These are phyloP conservation scores for Lithobates pipiens DNA, from an alignment of 2,797 vertebrate genomes.

Conservation along the genomic window DNA sequence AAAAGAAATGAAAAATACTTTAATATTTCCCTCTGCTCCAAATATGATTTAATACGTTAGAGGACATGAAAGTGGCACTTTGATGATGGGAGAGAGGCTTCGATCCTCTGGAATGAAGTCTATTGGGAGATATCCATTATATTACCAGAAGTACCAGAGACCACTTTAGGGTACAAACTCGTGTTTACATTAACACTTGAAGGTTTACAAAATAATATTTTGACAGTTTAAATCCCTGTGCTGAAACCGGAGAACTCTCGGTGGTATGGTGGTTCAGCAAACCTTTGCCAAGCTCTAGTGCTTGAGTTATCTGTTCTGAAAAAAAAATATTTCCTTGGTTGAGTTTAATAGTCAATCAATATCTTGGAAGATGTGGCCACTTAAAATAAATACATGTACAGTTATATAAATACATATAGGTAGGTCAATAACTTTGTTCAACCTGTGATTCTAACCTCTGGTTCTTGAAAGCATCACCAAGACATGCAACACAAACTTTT, in stretches of 20 bases:
- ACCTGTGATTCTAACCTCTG: background rate
- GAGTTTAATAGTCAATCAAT: background rate
- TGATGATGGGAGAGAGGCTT: conserved; percentile 40
- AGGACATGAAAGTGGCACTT: conserved; percentile 54
- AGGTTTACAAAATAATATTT: conserved; percentile 56
- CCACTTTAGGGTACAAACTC: conserved; percentile 50
- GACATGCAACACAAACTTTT: too few species aligned
- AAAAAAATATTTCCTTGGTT: background rate
- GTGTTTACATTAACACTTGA: conserved; percentile 47
- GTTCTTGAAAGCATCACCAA: background rate
- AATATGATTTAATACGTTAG: conserved; percentile 55
- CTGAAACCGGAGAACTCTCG: conserved; percentile 30
- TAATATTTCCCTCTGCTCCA: conserved; percentile 50
- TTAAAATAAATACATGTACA: background rate
- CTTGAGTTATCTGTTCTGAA: background rate
- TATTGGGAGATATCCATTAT: conserved; percentile 44
- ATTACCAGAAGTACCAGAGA: conserved; percentile 34
- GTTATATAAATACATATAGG: background rate
- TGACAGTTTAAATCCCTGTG: conserved; percentile 53
- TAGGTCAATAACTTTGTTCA: background rate
- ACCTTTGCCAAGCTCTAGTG: conserved; percentile 5
- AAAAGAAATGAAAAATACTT: conserved; percentile 53
- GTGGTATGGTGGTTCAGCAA: conserved; percentile 8
- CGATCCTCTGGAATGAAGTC: conserved; percentile 35
- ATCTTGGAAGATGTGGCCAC: background rate